Conservation (phyloP, 1,140 invertebrate genomes). For the Cydia amplana region DNA sequence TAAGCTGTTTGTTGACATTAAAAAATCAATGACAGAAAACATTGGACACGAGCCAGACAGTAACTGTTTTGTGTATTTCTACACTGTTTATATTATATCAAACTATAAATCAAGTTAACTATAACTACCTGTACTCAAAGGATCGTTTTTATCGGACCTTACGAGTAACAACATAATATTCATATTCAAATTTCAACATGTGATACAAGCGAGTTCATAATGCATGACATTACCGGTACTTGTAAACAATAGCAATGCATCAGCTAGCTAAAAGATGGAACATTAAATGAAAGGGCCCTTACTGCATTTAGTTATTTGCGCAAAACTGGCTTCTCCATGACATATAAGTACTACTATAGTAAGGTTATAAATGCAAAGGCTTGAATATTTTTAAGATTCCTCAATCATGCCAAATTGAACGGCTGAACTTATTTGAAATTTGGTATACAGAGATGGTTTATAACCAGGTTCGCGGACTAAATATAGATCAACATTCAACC, state of each 20-base stretch:
- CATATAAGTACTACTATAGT: too few species aligned
- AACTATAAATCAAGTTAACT: neutral
- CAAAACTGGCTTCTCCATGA: too few species aligned
- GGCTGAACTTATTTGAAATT: too few species aligned
- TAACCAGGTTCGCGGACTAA: too few species aligned
- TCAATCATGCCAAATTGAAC: too few species aligned
- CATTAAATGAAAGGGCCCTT: constrained; percentile 35
- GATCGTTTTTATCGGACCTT: neutral
- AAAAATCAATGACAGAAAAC: neutral
- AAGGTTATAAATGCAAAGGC: too few species aligned
- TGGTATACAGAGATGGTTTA: too few species aligned
- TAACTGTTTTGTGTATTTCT: neutral
- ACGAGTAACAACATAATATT: too few species aligned
- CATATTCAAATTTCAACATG: neutral
- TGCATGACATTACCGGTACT: neutral
- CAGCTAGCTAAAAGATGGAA: neutral
- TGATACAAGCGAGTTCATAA: neutral
- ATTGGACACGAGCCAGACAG: neutral
- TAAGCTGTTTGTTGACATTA: neutral
- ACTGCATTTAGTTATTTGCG: constrained; percentile 32
- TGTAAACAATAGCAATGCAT: neutral
- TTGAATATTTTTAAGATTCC: too few species aligned
- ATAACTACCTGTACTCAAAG: neutral
- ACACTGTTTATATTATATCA: too few species aligned
- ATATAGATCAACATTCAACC: too few species aligned